Evolutionary conservation across 92 coral and sea anemone genomes (phyloP).

Genomic region (Chrysogorgia sp.): DNA sequence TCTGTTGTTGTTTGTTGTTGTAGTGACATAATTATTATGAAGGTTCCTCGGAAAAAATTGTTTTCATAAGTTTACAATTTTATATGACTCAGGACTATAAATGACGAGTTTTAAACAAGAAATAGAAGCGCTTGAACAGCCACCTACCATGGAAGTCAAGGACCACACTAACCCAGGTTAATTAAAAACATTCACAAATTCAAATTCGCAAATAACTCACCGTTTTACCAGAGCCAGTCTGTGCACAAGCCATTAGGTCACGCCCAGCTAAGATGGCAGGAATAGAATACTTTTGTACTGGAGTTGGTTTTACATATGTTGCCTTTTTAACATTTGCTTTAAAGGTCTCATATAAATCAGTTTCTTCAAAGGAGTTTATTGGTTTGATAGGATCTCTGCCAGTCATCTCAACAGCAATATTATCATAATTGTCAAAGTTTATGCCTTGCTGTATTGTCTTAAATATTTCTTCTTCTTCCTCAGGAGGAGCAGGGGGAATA

Average conservation of each 20-base stretch:
- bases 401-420: slow-evolving; percentile 78
- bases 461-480: slow-evolving; percentile 71
- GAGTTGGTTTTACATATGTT: slow-evolving; percentile 83
- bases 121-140: too few species aligned
- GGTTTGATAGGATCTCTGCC: slow-evolving; percentile 74
- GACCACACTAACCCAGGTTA: too few species aligned
- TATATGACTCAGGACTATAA: too few species aligned
- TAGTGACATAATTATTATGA: too few species aligned
- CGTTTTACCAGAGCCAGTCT: slow-evolving; percentile 98
- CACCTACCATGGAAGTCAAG: too few species aligned
- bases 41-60: too few species aligned
- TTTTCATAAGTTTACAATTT: too few species aligned
- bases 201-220: slow-evolving; percentile 51
- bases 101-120: too few species aligned
- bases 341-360: slow-evolving; percentile 74
- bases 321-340: slow-evolving; percentile 75
- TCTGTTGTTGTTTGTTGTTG: too few species aligned
- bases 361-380: slow-evolving; percentile 72
- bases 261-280: slow-evolving; percentile 79
- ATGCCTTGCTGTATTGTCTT: slow-evolving; percentile 82
- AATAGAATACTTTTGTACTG: slow-evolving; percentile 89
- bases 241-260: slow-evolving; percentile 99
- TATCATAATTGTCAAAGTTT: slow-evolving; percentile 92
- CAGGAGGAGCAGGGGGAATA: slow-evolving; percentile 89
- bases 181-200: too few species aligned